These are phyloP conservation scores for Tetragonula clypearis DNA, from an alignment of 1,140 invertebrate genomes.

Conservation along the genomic window DNA sequence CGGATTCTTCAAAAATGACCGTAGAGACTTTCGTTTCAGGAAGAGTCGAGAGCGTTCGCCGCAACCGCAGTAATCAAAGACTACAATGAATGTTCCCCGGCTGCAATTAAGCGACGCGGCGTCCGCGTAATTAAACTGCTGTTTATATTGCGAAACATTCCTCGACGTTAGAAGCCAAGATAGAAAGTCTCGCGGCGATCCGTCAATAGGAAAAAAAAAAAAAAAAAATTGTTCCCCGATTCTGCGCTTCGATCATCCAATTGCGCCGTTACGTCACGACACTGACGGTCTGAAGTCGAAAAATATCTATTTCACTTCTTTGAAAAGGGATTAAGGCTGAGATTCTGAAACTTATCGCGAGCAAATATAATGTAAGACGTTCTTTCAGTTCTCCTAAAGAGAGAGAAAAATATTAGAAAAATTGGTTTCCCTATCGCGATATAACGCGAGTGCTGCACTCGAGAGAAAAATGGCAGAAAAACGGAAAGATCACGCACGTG, in stretches of 20 bases:
- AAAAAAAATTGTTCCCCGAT: background rate
- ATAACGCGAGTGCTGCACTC: no score
- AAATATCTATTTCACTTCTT: no score
- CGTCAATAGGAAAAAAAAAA: background rate
- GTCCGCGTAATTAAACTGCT: conserved; percentile 47
- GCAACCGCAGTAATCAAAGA: conserved; percentile 48
- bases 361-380: no score
- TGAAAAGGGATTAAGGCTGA: no score
- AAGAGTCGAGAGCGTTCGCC: background rate
- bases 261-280: background rate
- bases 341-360: no score
- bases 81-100: conserved; percentile 31
- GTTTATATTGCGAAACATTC: conserved; percentile 25
- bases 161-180: background rate
- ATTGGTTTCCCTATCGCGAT: no score
- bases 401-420: no score
- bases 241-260: background rate
- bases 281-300: no score
- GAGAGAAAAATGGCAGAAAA: background rate
- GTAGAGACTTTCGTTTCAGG: conserved; percentile 26
- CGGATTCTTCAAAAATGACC: background rate
- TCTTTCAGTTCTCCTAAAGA: no score
- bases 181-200: background rate
- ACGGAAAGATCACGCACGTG: background rate
- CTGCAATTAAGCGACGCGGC: conserved; percentile 40